Conservation (phyloP, 2,797 vertebrate species). For the Acanthurus lineatus region DNA sequence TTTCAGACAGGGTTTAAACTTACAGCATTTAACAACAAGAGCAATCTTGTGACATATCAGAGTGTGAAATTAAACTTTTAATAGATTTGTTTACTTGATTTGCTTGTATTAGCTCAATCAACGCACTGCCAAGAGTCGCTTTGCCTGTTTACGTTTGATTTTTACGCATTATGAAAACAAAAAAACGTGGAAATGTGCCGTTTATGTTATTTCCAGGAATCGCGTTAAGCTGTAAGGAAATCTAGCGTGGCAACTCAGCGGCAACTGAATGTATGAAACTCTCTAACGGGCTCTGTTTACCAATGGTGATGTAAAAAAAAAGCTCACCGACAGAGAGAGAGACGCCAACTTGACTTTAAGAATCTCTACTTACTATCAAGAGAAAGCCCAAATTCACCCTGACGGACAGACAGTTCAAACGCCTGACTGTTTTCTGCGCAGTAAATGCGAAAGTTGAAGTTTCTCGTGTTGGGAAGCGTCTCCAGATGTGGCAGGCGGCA, state of each 20-base stretch:
- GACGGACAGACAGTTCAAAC: conserved; percentile 53
- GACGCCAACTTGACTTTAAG: conserved; percentile 63
- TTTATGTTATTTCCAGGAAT: conserved; percentile 12
- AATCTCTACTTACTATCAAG: conserved; percentile 75
- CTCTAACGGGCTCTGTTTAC: conserved; percentile 49
- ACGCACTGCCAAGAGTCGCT: background rate
- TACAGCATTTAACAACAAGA: conserved; percentile 11
- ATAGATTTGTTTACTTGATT: conserved; percentile 15
- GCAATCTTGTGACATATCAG: conserved; percentile 11
- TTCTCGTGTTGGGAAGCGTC: conserved; percentile 68
- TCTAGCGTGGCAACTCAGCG: conserved; percentile 35
- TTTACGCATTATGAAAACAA: background rate
- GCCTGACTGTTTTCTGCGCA: conserved; percentile 50
- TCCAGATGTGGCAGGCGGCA: conserved; percentile 81
- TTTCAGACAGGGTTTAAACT: conserved; percentile 25
- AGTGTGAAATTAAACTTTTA: conserved; percentile 39
- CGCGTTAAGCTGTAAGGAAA: conserved; percentile 5
- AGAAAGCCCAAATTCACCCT: conserved; percentile 54
- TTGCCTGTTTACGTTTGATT: background rate
- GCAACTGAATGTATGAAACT: conserved; percentile 63
- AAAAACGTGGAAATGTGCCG: conserved; percentile 13
- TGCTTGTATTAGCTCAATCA: conserved; percentile 26
- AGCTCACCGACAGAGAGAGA: conserved; percentile 33
- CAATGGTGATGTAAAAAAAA: conserved; percentile 44
- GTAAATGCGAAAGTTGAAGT: conserved; percentile 66